These are phyloP conservation scores for Brienomyrus longianalis DNA, from an alignment of 2,113 vertebrate genomes.

Conservation along the genomic window DNA sequence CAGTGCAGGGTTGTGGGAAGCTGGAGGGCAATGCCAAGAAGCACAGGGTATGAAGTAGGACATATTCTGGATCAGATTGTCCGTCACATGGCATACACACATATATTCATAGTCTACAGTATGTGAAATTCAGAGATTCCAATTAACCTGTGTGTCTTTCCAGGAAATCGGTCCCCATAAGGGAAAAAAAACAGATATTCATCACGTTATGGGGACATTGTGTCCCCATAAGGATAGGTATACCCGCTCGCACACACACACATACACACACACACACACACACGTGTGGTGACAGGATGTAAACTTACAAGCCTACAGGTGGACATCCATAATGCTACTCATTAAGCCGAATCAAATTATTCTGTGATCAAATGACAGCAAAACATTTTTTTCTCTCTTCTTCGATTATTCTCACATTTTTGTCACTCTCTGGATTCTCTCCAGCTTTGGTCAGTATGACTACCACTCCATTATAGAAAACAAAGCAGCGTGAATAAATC, in stretches of 20 bases:
- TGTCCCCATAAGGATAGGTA: no score
- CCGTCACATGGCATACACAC: not conserved
- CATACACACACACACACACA: no score
- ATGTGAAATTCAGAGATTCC: not conserved
- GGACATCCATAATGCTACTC: not conserved
- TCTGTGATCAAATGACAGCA: not conserved
- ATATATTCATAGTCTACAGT: not conserved
- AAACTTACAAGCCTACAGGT: not conserved
- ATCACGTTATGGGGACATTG: no score
- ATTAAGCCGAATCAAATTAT: not conserved
- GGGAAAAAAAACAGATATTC: no score
- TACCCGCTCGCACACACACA: no score
- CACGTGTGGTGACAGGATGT: not conserved
- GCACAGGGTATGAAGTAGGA: not conserved
- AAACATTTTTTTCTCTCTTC: not conserved
- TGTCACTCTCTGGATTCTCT: not conserved
- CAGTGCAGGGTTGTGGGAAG: not conserved
- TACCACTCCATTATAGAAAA: not conserved
- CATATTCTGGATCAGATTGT: not conserved
- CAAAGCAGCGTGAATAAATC: slow-evolving; percentile 3
- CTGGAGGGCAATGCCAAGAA: not conserved
- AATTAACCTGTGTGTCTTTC: not conserved
- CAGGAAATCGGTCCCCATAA: no score
- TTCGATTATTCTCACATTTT: not conserved
- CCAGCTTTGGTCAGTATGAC: not conserved